Percentiles rank a stretch among this genome's conserved stretches.
Evolutionary conservation across 2,797 vertebrate genomes (phyloP).

Genomic region (Podarcis siculus): DNA sequence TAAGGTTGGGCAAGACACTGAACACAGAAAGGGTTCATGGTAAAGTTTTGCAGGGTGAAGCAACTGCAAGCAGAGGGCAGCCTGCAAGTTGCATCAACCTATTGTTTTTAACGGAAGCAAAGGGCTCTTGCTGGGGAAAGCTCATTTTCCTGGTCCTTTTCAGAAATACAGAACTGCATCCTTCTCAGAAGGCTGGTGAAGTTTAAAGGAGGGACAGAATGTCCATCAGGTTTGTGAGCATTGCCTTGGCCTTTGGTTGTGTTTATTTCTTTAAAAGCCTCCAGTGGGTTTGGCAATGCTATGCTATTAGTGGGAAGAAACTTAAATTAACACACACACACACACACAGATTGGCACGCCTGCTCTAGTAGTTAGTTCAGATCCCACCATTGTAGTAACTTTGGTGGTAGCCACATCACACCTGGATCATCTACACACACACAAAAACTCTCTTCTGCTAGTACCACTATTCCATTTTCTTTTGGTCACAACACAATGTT

Average conservation of each 20-base stretch:
- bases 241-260: constrained; percentile 1
- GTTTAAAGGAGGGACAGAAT: background rate
- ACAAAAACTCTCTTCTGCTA: background rate
- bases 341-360: background rate
- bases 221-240: background rate
- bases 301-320: background rate
- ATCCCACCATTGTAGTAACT: background rate
- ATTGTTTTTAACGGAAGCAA: background rate
- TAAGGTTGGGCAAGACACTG: constrained; percentile 25
- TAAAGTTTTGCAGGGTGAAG: constrained; percentile 7
- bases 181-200: background rate
- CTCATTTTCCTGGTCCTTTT: background rate
- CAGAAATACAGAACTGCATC: background rate
- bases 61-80: constrained; percentile 22
- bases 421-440: background rate
- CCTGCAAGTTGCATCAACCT: constrained; percentile 15
- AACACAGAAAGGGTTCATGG: background rate
- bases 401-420: background rate
- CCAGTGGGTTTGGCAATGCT: background rate
- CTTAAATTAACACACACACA: background rate
- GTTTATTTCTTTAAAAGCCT: background rate
- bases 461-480: background rate
- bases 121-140: background rate
- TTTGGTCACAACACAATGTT: background rate
- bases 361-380: background rate